These are phyloP conservation scores for Varecia variegata DNA, from an alignment of 2,797 vertebrate species.

Conservation along the genomic window DNA sequence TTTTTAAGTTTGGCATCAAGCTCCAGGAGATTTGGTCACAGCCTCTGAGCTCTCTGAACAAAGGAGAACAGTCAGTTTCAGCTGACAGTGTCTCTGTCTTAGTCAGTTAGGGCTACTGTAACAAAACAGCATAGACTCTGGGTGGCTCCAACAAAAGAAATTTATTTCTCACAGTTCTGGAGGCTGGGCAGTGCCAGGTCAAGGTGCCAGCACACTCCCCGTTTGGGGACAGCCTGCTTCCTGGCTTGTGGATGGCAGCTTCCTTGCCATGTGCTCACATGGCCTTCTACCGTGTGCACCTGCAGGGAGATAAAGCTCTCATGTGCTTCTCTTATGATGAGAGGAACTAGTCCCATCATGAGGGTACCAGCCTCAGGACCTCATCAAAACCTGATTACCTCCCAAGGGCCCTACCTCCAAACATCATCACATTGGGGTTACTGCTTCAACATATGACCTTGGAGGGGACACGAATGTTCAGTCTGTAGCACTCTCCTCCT, in stretches of 20 bases:
- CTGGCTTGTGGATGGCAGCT: neutral
- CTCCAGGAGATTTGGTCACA: neutral
- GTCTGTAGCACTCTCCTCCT: neutral
- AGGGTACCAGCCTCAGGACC: too few species aligned
- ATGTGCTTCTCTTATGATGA: neutral
- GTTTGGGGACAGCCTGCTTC: neutral
- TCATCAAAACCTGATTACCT: neutral
- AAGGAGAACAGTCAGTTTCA: neutral
- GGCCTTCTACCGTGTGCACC: neutral
- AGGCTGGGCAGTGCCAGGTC: neutral
- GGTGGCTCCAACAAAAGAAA: neutral
- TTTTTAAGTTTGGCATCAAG: neutral
- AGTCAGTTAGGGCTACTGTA: neutral
- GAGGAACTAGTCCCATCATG: neutral
- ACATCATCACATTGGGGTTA: neutral
- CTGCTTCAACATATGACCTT: neutral
- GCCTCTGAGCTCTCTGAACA: neutral
- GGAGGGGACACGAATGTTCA: neutral
- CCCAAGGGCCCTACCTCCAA: neutral
- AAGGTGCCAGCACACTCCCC: neutral
- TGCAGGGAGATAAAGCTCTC: too few species aligned
- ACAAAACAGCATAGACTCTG: neutral
- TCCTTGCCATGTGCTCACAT: neutral
- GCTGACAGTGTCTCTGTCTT: neutral
- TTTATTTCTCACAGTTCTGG: neutral